Conservation (phyloP, 2,888 invertebrate genomes). For the Eupithecia vulgata region DNA sequence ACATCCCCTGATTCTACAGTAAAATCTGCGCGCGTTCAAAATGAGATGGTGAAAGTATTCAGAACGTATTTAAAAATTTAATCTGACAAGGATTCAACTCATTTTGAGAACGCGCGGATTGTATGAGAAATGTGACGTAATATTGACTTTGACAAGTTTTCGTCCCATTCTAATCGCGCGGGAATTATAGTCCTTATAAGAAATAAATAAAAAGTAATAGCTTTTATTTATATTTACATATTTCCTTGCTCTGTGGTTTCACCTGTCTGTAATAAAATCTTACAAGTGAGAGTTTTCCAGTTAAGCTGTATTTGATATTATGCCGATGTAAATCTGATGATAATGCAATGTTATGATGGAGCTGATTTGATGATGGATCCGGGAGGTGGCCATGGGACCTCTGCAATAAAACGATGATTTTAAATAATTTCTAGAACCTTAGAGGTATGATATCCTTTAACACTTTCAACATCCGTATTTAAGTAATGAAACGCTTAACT, state of each 20-base stretch:
- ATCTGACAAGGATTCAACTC: background rate
- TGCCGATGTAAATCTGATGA: background rate
- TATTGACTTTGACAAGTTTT: no score
- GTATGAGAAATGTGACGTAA: background rate
- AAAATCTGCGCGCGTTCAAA: background rate
- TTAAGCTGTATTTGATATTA: background rate
- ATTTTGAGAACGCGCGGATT: background rate
- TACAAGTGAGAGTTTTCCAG: no score
- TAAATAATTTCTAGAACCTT: background rate
- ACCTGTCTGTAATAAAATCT: no score
- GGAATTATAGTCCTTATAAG: no score
- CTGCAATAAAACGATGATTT: background rate
- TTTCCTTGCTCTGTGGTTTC: no score
- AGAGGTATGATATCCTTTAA: background rate
- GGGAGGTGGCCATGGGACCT: background rate
- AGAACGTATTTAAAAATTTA: background rate
- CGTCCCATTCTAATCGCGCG: no score
- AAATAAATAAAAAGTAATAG: no score
- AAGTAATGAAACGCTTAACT: constrained; percentile 9
- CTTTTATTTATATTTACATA: no score
- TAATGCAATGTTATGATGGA: background rate
- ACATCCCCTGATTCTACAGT: background rate
- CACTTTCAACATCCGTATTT: constrained; percentile 1
- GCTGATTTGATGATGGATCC: background rate
- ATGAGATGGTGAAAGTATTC: background rate